Evolutionary conservation across 92 coral and sea anemone genomes (phyloP).

Genomic region (Chrysogorgia sp.): DNA sequence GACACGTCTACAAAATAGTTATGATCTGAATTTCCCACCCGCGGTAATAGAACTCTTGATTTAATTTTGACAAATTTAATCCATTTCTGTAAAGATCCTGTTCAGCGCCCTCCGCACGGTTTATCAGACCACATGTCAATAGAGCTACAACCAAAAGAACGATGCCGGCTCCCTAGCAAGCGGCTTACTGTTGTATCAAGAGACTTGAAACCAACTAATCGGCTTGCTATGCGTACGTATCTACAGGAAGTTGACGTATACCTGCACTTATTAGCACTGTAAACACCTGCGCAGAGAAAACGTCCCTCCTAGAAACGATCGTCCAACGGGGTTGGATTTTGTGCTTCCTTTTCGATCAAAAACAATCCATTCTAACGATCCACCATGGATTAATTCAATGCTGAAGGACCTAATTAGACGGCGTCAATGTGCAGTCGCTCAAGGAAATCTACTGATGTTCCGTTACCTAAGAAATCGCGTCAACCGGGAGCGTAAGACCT

Average conservation of each 20-base stretch:
- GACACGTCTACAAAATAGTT: too few relatives aligned
- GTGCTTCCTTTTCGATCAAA: background rate
- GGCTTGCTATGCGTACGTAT: constrained; percentile 24
- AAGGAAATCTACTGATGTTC: too few relatives aligned
- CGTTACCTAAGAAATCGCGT: too few relatives aligned
- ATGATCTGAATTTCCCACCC: constrained; percentile 4
- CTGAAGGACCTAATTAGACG: constrained; percentile 13
- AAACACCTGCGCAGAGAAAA: constrained; percentile 13
- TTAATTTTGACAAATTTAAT: too few relatives aligned
- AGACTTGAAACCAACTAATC: constrained; percentile 1
- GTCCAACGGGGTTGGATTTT: constrained; percentile 19
- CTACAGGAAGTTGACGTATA: constrained; percentile 18
- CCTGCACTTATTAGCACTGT: constrained; percentile 7
- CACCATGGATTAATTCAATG: constrained; percentile 16
- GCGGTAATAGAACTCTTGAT: constrained; percentile 5
- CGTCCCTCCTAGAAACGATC: background rate
- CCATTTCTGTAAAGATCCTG: background rate
- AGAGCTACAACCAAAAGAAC: background rate
- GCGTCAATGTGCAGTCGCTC: too few relatives aligned
- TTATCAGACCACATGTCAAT: too few relatives aligned
- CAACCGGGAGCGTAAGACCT: too few relatives aligned
- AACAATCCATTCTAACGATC: constrained; percentile 13
- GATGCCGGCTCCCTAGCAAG: background rate
- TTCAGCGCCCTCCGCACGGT: background rate
- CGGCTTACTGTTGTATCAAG: background rate